Evolutionary conservation across 2,888 invertebrate genomes (phyloP).

Genomic region (Tipula vernalis): DNA sequence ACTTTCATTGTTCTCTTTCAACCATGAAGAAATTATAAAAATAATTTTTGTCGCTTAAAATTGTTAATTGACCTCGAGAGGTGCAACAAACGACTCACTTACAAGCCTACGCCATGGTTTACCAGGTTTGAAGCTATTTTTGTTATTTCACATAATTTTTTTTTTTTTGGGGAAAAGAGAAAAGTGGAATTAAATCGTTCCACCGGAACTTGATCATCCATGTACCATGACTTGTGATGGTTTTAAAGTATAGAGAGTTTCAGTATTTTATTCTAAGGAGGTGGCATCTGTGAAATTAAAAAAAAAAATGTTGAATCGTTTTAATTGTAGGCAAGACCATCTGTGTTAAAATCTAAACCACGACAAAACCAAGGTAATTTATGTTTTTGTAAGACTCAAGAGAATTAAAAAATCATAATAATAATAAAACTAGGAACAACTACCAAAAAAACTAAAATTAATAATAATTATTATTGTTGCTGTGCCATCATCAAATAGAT

Average conservation of each 20-base stretch:
- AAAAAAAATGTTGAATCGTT: neutral
- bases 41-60: neutral
- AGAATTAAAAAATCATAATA: neutral
- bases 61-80: constrained; percentile 4
- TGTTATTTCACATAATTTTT: neutral
- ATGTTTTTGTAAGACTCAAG: neutral
- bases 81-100: neutral
- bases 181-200: neutral
- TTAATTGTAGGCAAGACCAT: neutral
- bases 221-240: neutral
- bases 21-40: neutral
- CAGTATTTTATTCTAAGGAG: neutral
- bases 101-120: neutral
- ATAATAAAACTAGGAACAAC: neutral
- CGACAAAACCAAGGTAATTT: neutral
- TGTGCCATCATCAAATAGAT: neutral
- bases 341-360: neutral
- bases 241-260: neutral
- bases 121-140: neutral
- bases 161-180: neutral
- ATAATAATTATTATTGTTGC: neutral
- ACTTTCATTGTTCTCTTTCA: neutral
- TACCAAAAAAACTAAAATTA: neutral
- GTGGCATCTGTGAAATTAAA: neutral
- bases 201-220: neutral